Conservation (phyloP, 35 echinoderm and acorn worm species). For the Lytechinus variegatus region DNA sequence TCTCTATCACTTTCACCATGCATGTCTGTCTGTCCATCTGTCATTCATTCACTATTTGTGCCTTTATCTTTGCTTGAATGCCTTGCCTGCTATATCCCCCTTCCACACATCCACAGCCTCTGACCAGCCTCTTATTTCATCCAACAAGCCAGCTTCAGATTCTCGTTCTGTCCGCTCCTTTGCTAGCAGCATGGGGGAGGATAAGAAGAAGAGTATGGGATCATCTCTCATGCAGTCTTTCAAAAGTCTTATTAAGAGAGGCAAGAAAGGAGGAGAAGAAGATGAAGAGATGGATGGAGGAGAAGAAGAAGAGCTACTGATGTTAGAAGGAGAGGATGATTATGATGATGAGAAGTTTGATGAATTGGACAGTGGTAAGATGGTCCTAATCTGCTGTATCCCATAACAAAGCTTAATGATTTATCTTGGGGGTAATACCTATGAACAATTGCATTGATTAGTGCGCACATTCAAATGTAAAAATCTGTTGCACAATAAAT, state of each 20-base stretch:
- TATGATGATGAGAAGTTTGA: slow-evolving; percentile 34
- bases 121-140: slow-evolving; percentile 34
- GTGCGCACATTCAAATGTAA: too few relatives aligned
- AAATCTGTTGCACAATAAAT: too few relatives aligned
- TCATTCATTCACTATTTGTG: neutral
- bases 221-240: slow-evolving; percentile 45
- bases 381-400: neutral
- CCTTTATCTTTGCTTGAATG: neutral
- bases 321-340: neutral
- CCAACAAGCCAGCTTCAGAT: slow-evolving; percentile 8
- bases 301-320: slow-evolving; percentile 24
- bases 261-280: slow-evolving; percentile 24
- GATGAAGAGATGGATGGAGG: neutral
- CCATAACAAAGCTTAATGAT: neutral
- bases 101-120: slow-evolving; percentile 18
- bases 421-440: too few relatives aligned
- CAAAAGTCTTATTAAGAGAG: slow-evolving; percentile 33
- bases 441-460: too few relatives aligned
- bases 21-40: neutral
- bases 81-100: neutral
- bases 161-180: slow-evolving; percentile 31
- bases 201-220: slow-evolving; percentile 30
- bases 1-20: neutral
- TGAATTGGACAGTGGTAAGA: slow-evolving; percentile 26
- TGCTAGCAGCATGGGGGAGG: slow-evolving; percentile 31